phyloP scores from a whole-genome alignment of 2,888 invertebrate species.

The Atethmia centrago region DNA sequence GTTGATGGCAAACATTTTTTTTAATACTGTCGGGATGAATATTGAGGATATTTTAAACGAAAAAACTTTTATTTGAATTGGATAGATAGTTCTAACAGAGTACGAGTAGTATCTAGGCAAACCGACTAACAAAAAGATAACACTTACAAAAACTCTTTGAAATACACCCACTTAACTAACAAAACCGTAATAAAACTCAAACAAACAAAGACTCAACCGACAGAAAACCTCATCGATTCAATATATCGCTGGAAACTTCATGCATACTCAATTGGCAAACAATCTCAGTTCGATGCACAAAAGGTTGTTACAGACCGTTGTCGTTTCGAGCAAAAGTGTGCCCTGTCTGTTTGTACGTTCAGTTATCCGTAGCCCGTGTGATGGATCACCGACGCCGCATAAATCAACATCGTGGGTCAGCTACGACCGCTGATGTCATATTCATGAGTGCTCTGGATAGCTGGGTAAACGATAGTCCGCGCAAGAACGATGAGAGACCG shows the following conservation, averaged over 20 bases:
- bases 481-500: constrained; percentile 70
- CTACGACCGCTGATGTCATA: constrained; percentile 85
- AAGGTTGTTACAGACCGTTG: constrained; percentile 67
- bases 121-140: constrained; percentile 24
- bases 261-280: constrained; percentile 80
- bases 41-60: constrained; percentile 1
- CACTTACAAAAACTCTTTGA: constrained; percentile 44
- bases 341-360: constrained; percentile 69
- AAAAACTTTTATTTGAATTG: constrained; percentile 13
- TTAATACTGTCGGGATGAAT: neutral
- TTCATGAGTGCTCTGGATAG: constrained; percentile 81
- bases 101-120: neutral
- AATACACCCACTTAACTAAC: constrained; percentile 63
- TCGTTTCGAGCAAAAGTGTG: constrained; percentile 71
- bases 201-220: constrained; percentile 67
- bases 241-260: constrained; percentile 75
- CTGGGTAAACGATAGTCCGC: constrained; percentile 75
- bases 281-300: constrained; percentile 70
- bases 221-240: constrained; percentile 72
- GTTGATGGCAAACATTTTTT: constrained; percentile 23
- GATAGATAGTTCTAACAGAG: constrained; percentile 5
- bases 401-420: constrained; percentile 83
- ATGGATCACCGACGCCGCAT: constrained; percentile 83
- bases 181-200: constrained; percentile 61
- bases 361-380: constrained; percentile 74